These are phyloP conservation scores for Siderastrea siderea DNA, from an alignment of 92 coral and sea anemone species.

Conservation along the genomic window DNA sequence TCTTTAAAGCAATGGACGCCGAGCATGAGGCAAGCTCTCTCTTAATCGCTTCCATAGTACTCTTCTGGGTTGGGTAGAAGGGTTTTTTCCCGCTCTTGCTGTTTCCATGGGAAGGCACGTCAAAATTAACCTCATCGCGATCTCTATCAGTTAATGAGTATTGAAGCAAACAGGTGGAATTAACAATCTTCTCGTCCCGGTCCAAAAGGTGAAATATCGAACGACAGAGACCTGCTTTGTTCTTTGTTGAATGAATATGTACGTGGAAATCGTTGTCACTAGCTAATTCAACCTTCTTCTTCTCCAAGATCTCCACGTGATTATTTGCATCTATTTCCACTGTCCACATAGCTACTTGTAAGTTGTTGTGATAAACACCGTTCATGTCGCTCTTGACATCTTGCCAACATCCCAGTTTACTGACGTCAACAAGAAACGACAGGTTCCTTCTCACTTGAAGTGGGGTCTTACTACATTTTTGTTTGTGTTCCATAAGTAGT, in stretches of 20 bases:
- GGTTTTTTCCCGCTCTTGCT: slow-evolving; percentile 42
- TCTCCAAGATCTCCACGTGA: slow-evolving; percentile 13
- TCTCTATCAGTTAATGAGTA: slow-evolving; percentile 19
- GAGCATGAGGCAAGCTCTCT: slow-evolving; percentile 9
- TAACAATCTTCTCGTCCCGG: slow-evolving; percentile 11
- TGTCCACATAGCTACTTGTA: slow-evolving; percentile 54
- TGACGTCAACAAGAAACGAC: slow-evolving; percentile 50
- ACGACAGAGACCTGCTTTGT: slow-evolving; percentile 35
- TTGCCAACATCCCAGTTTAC: slow-evolving; percentile 45
- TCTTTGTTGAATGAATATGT: slow-evolving; percentile 35
- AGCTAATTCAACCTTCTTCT: slow-evolving; percentile 30
- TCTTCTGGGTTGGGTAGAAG: slow-evolving; percentile 70
- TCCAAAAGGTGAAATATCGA: slow-evolving; percentile 25
- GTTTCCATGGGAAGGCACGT: slow-evolving; percentile 40
- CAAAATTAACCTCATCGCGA: slow-evolving; percentile 24
- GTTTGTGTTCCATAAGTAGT: neutral
- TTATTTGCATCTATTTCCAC: slow-evolving; percentile 33
- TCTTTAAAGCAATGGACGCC: slow-evolving; percentile 38
- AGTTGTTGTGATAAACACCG: slow-evolving; percentile 35
- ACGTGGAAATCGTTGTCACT: slow-evolving; percentile 24
- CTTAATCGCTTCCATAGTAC: slow-evolving; percentile 53
- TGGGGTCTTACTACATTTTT: slow-evolving; percentile 46
- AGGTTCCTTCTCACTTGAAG: slow-evolving; percentile 56
- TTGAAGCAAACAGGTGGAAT: slow-evolving; percentile 42
- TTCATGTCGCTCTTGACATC: slow-evolving; percentile 70